Evolutionary conservation across 2,113 vertebrate species (phyloP).

Genomic region (Tachuris rubrigastra): DNA sequence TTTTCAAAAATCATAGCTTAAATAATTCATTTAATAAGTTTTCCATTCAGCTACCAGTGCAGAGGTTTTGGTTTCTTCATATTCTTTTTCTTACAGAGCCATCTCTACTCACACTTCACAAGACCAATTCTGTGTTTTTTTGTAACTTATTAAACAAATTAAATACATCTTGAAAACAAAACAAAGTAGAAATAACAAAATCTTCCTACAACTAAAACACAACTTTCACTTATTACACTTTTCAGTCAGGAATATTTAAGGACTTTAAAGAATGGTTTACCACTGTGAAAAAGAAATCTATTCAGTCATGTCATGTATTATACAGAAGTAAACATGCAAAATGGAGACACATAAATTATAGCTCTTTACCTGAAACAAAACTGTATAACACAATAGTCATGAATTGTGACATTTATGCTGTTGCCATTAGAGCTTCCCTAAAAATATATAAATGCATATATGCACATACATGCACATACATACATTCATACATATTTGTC

Average conservation of each 20-base stretch:
- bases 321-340: not conserved
- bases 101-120: not conserved
- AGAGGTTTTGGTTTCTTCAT: not conserved
- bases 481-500: too few relatives aligned
- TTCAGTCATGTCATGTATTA: not conserved
- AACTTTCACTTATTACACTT: not conserved
- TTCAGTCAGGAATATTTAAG: not conserved
- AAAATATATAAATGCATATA: not conserved
- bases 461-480: not conserved
- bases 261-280: not conserved
- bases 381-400: too few relatives aligned
- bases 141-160: not conserved
- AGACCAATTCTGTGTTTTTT: not conserved
- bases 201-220: not conserved
- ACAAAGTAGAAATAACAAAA: not conserved
- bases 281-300: not conserved
- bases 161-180: not conserved
- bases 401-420: not conserved
- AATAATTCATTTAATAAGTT: not conserved
- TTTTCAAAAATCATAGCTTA: not conserved
- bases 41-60: not conserved
- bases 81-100: not conserved
- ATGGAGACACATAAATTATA: not conserved
- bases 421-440: not conserved
- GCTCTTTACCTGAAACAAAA: not conserved